Conservation (phyloP, 2,113 vertebrate species). For the Pygoscelis adeliae region DNA sequence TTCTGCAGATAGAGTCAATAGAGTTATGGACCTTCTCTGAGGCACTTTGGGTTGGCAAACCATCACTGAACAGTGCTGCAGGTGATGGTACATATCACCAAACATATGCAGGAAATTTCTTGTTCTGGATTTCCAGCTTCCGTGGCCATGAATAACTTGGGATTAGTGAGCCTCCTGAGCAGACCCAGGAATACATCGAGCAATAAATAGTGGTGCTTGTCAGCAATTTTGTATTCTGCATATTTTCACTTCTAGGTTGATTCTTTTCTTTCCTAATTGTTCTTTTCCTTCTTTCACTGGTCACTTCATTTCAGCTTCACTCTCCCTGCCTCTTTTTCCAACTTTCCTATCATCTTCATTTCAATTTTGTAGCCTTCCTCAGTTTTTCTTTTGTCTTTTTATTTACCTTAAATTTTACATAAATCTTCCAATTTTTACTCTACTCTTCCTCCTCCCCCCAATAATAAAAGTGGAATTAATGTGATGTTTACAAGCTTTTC, state of each 20-base stretch:
- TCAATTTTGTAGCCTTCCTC: neutral
- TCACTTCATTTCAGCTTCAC: neutral
- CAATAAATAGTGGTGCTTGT: neutral
- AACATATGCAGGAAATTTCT: neutral
- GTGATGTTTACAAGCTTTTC: neutral
- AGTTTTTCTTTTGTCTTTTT: neutral
- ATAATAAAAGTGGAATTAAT: constrained; percentile 33
- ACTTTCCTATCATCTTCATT: neutral
- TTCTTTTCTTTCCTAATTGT: neutral
- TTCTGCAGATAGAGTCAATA: neutral
- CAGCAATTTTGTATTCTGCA: neutral
- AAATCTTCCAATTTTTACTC: neutral
- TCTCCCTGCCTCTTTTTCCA: neutral
- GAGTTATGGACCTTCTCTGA: neutral
- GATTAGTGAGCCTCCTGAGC: neutral
- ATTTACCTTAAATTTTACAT: neutral
- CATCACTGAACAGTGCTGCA: neutral
- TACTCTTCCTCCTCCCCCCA: neutral
- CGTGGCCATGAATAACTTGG: neutral
- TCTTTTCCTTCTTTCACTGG: neutral
- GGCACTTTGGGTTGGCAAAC: neutral
- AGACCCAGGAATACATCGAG: neutral
- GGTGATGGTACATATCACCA: neutral
- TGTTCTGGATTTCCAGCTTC: neutral
- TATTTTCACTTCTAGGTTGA: neutral